Percentiles rank a stretch among this genome's conserved stretches.
Conservation (phyloP, 2,888 invertebrate species). For the Alentia gelatinosa region DNA sequence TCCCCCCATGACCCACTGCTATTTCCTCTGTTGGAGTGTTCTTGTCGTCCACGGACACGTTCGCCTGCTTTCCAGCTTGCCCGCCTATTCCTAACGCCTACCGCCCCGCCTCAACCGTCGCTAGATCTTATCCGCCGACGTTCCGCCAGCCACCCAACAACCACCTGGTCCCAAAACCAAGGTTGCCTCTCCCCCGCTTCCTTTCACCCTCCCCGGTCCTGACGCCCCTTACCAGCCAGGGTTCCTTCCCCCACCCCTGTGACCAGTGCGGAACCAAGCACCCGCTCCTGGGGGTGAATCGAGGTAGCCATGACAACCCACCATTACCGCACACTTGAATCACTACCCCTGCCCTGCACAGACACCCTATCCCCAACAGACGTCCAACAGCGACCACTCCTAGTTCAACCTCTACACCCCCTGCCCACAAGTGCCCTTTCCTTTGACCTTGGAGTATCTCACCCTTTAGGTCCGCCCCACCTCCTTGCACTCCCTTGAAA, state of each 20-base stretch:
- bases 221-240: background rate
- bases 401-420: background rate
- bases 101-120: no score
- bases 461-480: background rate
- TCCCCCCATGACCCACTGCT: no score
- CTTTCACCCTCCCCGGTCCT: background rate
- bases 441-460: background rate
- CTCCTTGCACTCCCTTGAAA: background rate
- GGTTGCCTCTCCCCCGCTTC: background rate
- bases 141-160: background rate
- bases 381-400: background rate
- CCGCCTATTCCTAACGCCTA: no score
- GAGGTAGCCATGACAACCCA: constrained; percentile 11
- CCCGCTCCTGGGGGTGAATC: background rate
- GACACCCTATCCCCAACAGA: background rate
- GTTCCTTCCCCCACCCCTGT: background rate
- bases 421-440: background rate
- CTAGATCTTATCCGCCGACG: background rate
- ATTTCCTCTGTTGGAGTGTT: no score
- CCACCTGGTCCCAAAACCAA: background rate
- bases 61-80: no score
- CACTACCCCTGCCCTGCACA: background rate
- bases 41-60: no score
- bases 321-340: background rate
- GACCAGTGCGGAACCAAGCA: background rate